phyloP scores from a whole-genome alignment of 2,888 invertebrate species.

The Lithophane ornitopus region DNA sequence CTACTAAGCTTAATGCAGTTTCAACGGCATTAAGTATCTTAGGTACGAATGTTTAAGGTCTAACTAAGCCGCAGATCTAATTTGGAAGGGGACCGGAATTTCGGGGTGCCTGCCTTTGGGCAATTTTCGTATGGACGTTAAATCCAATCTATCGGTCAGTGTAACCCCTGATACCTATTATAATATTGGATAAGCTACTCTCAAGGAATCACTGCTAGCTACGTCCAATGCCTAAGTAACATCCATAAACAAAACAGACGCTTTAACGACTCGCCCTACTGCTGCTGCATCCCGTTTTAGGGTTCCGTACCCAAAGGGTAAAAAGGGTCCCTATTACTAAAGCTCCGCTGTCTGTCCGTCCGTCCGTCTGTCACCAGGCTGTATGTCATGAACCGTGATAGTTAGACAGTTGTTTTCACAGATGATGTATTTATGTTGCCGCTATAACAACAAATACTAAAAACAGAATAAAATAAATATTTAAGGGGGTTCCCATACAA shows the following conservation, averaged over 20 bases:
- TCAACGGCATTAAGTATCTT: neutral
- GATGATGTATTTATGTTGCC: too few species aligned
- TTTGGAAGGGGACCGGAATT: neutral
- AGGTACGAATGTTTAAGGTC: neutral
- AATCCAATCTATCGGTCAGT: neutral
- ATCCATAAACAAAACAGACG: neutral
- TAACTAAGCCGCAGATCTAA: neutral
- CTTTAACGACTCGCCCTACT: neutral
- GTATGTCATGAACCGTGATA: too few species aligned
- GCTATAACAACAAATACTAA: too few species aligned
- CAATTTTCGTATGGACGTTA: neutral
- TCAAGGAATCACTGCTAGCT: neutral
- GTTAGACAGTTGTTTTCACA: too few species aligned
- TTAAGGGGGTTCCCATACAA: too few species aligned
- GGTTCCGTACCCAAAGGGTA: too few species aligned
- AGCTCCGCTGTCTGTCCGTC: too few species aligned
- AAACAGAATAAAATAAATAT: too few species aligned
- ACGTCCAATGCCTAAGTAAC: neutral
- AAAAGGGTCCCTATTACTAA: too few species aligned
- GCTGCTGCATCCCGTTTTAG: neutral
- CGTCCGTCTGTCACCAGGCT: too few species aligned
- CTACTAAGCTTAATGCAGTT: neutral
- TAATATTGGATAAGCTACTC: neutral
- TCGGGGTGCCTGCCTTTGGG: neutral
- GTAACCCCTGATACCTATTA: neutral